These are phyloP conservation scores for Phaonia tiefii DNA, from an alignment of 2,888 invertebrate genomes.

Conservation along the genomic window DNA sequence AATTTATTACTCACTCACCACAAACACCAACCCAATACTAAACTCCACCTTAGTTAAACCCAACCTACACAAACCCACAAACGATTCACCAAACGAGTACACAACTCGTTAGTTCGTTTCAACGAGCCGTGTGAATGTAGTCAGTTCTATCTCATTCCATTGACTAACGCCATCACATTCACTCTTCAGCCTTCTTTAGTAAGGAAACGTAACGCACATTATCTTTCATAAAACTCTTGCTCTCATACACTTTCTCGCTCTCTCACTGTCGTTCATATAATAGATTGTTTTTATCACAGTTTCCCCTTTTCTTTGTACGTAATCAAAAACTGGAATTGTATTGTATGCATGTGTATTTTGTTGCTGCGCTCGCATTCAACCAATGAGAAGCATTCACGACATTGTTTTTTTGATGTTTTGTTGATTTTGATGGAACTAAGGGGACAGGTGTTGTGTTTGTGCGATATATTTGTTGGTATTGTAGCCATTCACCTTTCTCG, in stretches of 20 bases:
- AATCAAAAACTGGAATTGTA: constrained; percentile 39
- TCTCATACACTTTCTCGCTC: constrained; percentile 16
- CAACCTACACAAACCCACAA: too few relatives aligned
- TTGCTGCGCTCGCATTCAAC: constrained; percentile 11
- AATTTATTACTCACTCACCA: too few relatives aligned
- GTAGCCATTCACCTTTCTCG: constrained; percentile 18
- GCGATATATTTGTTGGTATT: constrained; percentile 42
- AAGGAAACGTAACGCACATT: too few relatives aligned
- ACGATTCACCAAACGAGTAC: not conserved
- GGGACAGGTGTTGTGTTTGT: constrained; percentile 49
- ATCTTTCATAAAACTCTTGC: constrained; percentile 5
- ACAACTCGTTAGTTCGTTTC: constrained; percentile 44
- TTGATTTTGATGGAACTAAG: constrained; percentile 68
- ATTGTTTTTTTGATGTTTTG: constrained; percentile 21
- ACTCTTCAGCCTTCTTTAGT: not conserved
- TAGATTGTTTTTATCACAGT: not conserved
- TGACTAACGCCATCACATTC: not conserved
- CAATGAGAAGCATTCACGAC: constrained; percentile 52
- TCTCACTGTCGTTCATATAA: not conserved
- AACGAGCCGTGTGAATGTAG: constrained; percentile 36
- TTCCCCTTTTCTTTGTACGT: constrained; percentile 16
- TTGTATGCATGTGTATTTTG: constrained; percentile 16
- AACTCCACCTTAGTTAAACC: constrained; percentile 38
- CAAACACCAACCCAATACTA: too few relatives aligned
- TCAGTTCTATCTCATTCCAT: too few relatives aligned